Evolutionary conservation across 2,797 vertebrate species (phyloP).

Genomic region (Betta splendens): DNA sequence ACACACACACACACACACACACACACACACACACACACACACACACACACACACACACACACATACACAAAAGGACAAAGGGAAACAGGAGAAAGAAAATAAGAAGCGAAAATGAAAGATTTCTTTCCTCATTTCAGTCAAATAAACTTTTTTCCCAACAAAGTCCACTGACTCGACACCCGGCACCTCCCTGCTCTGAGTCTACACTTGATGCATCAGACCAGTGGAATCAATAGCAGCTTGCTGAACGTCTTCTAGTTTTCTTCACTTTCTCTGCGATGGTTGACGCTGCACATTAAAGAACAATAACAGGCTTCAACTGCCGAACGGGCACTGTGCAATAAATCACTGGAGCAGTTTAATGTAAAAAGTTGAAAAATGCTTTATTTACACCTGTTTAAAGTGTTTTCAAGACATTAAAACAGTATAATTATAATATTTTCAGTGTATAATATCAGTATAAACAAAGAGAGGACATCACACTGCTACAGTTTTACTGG

Average conservation of each 20-base stretch:
- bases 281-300: no score
- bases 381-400: constrained; percentile 76
- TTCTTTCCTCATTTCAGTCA: constrained; percentile 23
- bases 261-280: no score
- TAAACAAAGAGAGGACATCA: constrained; percentile 78
- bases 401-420: constrained; percentile 79
- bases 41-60: not conserved
- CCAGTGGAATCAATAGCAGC: no score
- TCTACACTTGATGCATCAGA: no score
- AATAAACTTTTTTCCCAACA: not conserved
- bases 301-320: not conserved
- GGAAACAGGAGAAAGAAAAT: constrained; percentile 10
- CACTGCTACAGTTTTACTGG: constrained; percentile 92
- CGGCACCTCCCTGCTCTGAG: not conserved
- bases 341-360: constrained; percentile 5
- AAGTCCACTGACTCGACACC: constrained; percentile 14
- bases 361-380: constrained; percentile 76
- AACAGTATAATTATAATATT: constrained; percentile 82
- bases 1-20: not conserved
- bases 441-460: constrained; percentile 90
- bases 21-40: not conserved
- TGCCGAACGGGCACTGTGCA: constrained; percentile 9
- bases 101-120: constrained; percentile 6
- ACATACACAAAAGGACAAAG: not conserved
- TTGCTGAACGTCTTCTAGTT: no score